A percentile compares a stretch with the other conserved stretches of the same genome.
phyloP scores from a whole-genome alignment of 2,797 vertebrate genomes.

The Chaunax sp. region DNA sequence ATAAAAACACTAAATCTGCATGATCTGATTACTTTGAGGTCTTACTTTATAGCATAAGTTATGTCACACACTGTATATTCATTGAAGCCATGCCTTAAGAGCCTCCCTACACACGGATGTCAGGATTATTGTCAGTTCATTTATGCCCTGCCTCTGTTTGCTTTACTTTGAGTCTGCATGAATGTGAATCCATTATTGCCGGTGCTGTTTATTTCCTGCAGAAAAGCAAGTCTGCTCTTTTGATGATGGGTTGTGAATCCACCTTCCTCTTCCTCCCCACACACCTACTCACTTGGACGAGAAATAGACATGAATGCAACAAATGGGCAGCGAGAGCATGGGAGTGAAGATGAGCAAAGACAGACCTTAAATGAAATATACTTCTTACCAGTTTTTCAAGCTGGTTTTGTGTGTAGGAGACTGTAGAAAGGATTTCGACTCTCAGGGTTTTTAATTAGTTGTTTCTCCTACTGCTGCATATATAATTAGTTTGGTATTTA shows the following conservation, averaged over 20 bases:
- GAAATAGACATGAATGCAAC: constrained; percentile 26
- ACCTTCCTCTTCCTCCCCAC: constrained; percentile 6
- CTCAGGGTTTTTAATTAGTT: constrained; percentile 75
- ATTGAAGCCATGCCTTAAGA: constrained; percentile 16
- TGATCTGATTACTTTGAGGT: neutral
- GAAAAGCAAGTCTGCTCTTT: constrained; percentile 62
- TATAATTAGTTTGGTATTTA: constrained; percentile 78
- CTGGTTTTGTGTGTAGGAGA: constrained; percentile 52
- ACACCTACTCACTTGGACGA: constrained; percentile 48
- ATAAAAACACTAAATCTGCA: neutral
- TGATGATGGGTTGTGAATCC: constrained; percentile 74
- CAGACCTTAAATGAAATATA: constrained; percentile 37
- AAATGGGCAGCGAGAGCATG: constrained; percentile 36
- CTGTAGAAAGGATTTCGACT: constrained; percentile 56
- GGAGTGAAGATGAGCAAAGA: constrained; percentile 46
- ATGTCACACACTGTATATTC: neutral
- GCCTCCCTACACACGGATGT: constrained; percentile 27
- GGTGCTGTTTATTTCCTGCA: constrained; percentile 54
- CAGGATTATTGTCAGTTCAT: constrained; percentile 61
- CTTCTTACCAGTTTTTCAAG: constrained; percentile 51
- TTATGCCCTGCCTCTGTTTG: constrained; percentile 57
- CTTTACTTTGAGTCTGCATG: constrained; percentile 36
- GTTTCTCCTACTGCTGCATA: constrained; percentile 69
- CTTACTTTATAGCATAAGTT: neutral
- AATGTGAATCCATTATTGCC: constrained; percentile 17